phyloP scores from a whole-genome alignment of 2,888 invertebrate genomes.

The Tetropium fuscum region DNA sequence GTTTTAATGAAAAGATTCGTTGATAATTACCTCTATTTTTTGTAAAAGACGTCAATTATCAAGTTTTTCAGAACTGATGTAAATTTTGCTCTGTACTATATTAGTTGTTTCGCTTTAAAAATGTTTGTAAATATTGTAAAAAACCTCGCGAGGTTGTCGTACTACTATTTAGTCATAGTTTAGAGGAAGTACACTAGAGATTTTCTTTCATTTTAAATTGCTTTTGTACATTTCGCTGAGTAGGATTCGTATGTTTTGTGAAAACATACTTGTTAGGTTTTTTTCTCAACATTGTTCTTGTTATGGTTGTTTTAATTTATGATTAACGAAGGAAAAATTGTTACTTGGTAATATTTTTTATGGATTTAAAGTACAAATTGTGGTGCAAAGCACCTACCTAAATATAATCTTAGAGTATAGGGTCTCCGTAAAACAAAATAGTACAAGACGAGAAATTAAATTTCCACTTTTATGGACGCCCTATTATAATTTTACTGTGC shows the following conservation, averaged over 20 bases:
- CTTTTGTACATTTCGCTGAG: constrained; percentile 49
- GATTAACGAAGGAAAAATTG: constrained; percentile 51
- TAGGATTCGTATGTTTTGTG: constrained; percentile 46
- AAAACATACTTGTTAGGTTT: constrained; percentile 48
- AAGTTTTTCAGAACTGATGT: constrained; percentile 41
- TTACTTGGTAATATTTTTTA: constrained; percentile 59
- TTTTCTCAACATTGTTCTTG: constrained; percentile 62
- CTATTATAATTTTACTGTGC: constrained; percentile 14
- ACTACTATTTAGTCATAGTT: constrained; percentile 38
- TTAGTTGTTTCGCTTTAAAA: constrained; percentile 31
- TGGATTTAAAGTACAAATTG: constrained; percentile 62
- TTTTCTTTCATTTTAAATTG: constrained; percentile 33
- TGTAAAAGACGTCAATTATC: constrained; percentile 43
- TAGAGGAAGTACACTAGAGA: constrained; percentile 27
- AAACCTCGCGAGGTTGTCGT: constrained; percentile 38
- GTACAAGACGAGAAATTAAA: constrained; percentile 1
- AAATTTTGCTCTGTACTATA: constrained; percentile 42
- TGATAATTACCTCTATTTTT: constrained; percentile 33
- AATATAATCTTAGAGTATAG: constrained; percentile 16
- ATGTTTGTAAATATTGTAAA: constrained; percentile 43
- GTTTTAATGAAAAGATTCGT: constrained; percentile 15
- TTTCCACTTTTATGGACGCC: constrained; percentile 1
- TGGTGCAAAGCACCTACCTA: constrained; percentile 56
- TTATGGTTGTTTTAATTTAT: constrained; percentile 62
- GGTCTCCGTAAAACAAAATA: constrained; percentile 7